These are phyloP conservation scores for Luscinia megarhynchos DNA, from an alignment of 2,797 vertebrate genomes.

Conservation along the genomic window DNA sequence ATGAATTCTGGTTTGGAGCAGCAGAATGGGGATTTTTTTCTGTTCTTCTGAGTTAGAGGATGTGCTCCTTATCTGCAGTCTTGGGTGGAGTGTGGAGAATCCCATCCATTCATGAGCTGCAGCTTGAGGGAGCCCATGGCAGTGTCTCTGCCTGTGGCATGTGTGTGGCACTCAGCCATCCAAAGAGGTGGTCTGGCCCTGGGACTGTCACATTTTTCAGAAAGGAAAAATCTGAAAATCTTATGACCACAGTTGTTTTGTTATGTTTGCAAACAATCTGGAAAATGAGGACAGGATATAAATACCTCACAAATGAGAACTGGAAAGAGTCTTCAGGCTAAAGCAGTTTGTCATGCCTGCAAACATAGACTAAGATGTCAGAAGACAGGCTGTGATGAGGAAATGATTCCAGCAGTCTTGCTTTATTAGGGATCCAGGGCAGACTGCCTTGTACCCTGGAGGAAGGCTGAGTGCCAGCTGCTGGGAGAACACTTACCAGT, in stretches of 20 bases:
- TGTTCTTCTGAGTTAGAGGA: not conserved
- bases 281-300: conserved; percentile 74
- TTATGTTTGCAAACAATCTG: conserved; percentile 62
- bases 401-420: not conserved
- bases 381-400: conserved; percentile 35
- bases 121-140: not conserved
- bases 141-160: not conserved
- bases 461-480: not conserved
- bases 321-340: conserved; percentile 66
- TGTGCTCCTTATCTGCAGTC: not conserved
- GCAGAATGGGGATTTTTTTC: not conserved
- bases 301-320: conserved; percentile 69
- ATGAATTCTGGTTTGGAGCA: not conserved
- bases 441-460: not conserved
- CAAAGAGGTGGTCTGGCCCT: not conserved
- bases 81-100: not conserved
- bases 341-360: conserved; percentile 68
- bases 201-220: not conserved
- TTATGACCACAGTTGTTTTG: not conserved
- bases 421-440: not conserved
- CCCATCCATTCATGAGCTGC: not conserved
- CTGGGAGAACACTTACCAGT: not conserved
- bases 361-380: conserved; percentile 64
- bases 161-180: not conserved
- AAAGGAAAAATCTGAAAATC: not conserved